Conservation (phyloP, 2,113 vertebrate species). For the Tor tambroides region DNA sequence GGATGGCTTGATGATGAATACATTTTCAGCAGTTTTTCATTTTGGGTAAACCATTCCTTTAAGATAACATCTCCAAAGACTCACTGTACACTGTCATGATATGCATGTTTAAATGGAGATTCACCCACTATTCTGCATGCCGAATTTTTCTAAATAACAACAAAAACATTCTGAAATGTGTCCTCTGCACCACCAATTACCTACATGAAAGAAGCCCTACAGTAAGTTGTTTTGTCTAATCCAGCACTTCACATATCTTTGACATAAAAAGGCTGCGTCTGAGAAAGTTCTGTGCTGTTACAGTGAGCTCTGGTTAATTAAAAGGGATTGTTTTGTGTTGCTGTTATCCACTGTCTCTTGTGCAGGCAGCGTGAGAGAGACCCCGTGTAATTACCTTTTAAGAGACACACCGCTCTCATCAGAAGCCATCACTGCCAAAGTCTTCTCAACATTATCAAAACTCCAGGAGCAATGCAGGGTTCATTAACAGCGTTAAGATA, state of each 20-base stretch:
- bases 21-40: neutral
- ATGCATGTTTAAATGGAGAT: neutral
- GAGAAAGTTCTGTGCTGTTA: constrained; percentile 26
- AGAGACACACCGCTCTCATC: constrained; percentile 36
- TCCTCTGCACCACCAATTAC: constrained; percentile 11
- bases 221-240: neutral
- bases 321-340: constrained; percentile 47
- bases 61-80: neutral
- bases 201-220: constrained; percentile 7
- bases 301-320: constrained; percentile 49
- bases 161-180: neutral
- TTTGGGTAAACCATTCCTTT: neutral
- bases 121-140: neutral
- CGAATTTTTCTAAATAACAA: neutral
- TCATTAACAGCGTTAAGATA: constrained; percentile 47
- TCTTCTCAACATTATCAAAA: constrained; percentile 47
- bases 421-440: constrained; percentile 33
- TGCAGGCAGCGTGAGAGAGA: constrained; percentile 42
- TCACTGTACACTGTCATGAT: neutral
- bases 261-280: constrained; percentile 25
- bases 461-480: constrained; percentile 26
- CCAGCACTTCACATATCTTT: constrained; percentile 1
- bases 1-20: neutral
- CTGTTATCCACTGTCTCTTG: constrained; percentile 48
- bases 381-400: constrained; percentile 50